Percentiles rank a stretch among this genome's conserved stretches.
phyloP scores from a whole-genome alignment of 2,113 vertebrate species.

The Dicrurus megarhynchus region DNA sequence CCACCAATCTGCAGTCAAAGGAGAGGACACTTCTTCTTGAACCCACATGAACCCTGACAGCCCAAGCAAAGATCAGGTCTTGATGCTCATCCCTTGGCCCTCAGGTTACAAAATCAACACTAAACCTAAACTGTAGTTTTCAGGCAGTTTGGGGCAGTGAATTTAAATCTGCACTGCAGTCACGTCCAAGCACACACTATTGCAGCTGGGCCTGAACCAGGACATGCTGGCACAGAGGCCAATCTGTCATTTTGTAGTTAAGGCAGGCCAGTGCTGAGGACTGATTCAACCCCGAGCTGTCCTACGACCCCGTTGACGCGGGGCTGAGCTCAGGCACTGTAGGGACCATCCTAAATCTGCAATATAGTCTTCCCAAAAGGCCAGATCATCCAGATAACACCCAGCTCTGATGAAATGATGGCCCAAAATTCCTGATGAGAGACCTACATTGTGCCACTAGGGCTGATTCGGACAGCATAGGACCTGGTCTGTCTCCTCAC shows the following conservation, averaged over 20 bases:
- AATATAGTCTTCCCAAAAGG: neutral
- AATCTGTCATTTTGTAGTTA: too few species aligned
- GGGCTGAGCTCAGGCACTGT: neutral
- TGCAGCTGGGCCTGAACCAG: neutral
- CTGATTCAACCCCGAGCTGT: neutral
- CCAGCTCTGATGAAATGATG: neutral
- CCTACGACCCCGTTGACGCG: neutral
- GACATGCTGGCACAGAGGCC: neutral
- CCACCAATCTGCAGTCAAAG: neutral
- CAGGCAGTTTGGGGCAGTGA: neutral
- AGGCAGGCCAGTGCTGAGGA: neutral
- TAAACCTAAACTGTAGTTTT: neutral
- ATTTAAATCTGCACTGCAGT: neutral
- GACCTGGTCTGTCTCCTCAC: neutral
- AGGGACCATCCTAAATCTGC: neutral
- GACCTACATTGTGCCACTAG: accelerated
- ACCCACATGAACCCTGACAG: neutral
- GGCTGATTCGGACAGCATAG: neutral
- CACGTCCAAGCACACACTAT: accelerated
- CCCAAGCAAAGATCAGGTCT: neutral
- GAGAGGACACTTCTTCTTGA: neutral
- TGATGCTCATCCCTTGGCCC: neutral
- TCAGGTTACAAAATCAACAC: neutral
- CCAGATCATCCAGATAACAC: neutral
- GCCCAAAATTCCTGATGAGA: neutral